Evolutionary conservation across 2,113 vertebrate species (phyloP).

Genomic region (Oreochromis aureus): DNA sequence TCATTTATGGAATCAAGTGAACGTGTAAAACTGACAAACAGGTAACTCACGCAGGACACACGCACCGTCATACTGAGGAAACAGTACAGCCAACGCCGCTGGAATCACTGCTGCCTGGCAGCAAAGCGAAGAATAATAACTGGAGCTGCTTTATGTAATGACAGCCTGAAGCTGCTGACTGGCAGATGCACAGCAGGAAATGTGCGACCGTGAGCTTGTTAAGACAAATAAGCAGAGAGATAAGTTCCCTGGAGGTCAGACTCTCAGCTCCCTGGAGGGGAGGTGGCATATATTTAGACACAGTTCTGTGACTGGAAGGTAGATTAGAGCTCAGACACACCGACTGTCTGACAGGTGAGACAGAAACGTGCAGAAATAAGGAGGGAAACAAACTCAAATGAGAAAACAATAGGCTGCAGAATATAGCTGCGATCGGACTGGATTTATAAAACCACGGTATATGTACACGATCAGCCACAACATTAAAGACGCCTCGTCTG

Average conservation of each 20-base stretch:
- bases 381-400: neutral
- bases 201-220: neutral
- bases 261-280: neutral
- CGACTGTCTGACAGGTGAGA: neutral
- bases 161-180: neutral
- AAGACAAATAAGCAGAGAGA: neutral
- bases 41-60: neutral
- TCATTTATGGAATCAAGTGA: neutral
- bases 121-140: neutral
- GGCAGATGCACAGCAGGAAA: neutral
- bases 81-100: neutral
- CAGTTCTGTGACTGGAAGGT: neutral
- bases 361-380: neutral
- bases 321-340: neutral
- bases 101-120: neutral
- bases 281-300: neutral
- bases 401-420: neutral
- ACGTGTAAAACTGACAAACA: neutral
- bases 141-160: neutral
- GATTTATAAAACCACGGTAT: neutral
- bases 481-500: neutral
- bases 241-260: neutral
- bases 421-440: accelerated
- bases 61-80: neutral
- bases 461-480: neutral